Evolutionary conservation across 2,888 invertebrate genomes (phyloP), one percentile per base, ranked within the genome.

Genomic region (Eupsilia transversa): DNA sequence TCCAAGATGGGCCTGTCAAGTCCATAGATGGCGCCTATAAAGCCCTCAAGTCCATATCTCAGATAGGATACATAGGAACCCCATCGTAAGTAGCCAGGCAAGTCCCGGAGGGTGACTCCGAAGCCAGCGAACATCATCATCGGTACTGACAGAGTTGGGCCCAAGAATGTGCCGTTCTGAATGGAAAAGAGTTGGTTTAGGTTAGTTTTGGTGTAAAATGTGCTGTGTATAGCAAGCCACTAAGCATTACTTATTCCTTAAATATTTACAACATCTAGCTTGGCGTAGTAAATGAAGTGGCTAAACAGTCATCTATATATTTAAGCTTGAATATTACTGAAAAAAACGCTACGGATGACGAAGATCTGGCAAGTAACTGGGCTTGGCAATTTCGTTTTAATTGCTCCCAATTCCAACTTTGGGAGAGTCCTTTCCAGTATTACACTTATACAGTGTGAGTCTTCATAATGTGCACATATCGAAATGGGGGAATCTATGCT

Each of bases 61-160:
- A 99, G 96, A 92, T 99, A 99, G 12, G 99, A 99, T 79, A 99
- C 96, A 92, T 99, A 98, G 56, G 98, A 98, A 0, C 99, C 98
- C 99, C 99, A 99, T 90, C 98, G 97, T 7, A 99, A 95, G 92
- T 99, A 99, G 0, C 93, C 89, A 0, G 99, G 99, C 75, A 99
- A 97, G 91, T 99, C 99, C 0, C 98, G 97, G 49, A 99, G 96
- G 2, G 98, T 98, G 12, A 99, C 99, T 30, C 99, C 99, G 93
- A 99, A 99, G 0, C 99, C 99, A 71, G 99, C 99, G 92, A 99
- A 99, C 98, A 99, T 98, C 98, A 99, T 98, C 97, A 99, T 98
- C 0, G 99, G 99, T 46, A 99, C 99, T 4, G 98, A 98, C 20
- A 99, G 95, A 0, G 99, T 98, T 1, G 99, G 99, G 0, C 99